phyloP scores from a whole-genome alignment of 2,797 vertebrate genomes.

The Lerista edwardsae region DNA sequence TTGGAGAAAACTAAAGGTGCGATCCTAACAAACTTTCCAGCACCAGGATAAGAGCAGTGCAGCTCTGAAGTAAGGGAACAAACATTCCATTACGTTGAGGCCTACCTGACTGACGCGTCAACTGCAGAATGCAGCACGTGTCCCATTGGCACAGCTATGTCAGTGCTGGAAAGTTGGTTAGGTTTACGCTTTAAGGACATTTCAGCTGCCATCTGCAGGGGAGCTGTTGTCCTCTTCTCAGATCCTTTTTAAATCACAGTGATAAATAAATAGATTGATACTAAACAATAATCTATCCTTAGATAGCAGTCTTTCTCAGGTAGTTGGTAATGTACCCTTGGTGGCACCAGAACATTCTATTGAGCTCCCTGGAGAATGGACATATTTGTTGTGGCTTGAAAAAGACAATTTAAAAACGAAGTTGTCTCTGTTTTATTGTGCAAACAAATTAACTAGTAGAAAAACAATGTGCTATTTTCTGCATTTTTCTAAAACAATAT shows the following conservation, averaged over 20 bases:
- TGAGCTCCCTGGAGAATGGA: background rate
- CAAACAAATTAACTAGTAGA: conserved; percentile 16
- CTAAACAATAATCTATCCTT: conserved; percentile 63
- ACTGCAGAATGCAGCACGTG: too few relatives aligned
- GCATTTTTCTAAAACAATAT: background rate
- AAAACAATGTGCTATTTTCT: accelerated
- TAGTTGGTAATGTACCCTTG: background rate
- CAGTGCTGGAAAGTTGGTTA: too few relatives aligned
- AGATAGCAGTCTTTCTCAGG: conserved; percentile 73
- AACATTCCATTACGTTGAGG: too few relatives aligned
- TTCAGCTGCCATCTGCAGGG: conserved; percentile 82
- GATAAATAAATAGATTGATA: too few relatives aligned
- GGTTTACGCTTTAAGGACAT: too few relatives aligned
- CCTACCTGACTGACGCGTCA: too few relatives aligned
- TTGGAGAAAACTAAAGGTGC: conserved; percentile 31
- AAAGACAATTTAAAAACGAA: background rate
- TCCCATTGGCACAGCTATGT: too few relatives aligned
- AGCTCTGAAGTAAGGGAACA: too few relatives aligned
- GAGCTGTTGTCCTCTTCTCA: conserved; percentile 81
- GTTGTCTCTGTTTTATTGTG: background rate
- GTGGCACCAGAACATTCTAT: background rate
- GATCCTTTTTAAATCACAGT: too few relatives aligned
- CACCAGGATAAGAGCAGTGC: too few relatives aligned
- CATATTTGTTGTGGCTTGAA: background rate
- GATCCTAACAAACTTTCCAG: too few relatives aligned